Conservation (phyloP, 2,797 vertebrate species). For the Sebastes goodei region DNA sequence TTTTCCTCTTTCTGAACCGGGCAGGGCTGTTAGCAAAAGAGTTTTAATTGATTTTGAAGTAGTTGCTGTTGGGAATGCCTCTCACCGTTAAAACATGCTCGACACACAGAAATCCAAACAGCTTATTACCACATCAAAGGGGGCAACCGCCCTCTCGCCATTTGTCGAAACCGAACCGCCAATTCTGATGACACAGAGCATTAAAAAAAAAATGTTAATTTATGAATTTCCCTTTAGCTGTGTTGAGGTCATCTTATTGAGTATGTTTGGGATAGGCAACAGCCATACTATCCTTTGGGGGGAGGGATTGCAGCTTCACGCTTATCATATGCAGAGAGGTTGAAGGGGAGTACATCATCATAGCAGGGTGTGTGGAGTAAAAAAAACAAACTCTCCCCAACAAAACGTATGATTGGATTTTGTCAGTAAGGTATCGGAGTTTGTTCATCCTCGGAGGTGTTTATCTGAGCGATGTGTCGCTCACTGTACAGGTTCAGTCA, state of each 20-base stretch:
- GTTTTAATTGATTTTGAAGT: constrained; percentile 76
- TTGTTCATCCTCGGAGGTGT: constrained; percentile 34
- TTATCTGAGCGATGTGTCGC: constrained; percentile 42
- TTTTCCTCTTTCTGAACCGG: constrained; percentile 50
- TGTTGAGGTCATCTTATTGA: constrained; percentile 38
- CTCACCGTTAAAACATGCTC: constrained; percentile 69
- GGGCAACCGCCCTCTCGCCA: constrained; percentile 46
- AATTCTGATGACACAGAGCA: constrained; percentile 63
- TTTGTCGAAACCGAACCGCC: constrained; percentile 57
- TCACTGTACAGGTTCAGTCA: constrained; percentile 51
- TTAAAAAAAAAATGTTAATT: constrained; percentile 28
- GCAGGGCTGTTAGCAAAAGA: constrained; percentile 62
- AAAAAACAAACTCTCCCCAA: constrained; percentile 3
- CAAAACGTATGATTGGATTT: constrained; percentile 7
- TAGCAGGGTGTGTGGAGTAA: background rate
- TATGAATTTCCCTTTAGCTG: constrained; percentile 36
- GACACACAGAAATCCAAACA: constrained; percentile 73
- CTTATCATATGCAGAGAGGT: background rate
- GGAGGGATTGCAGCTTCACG: constrained; percentile 3
- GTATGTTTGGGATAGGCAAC: background rate
- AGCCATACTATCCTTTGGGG: constrained; percentile 1
- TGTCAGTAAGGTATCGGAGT: background rate
- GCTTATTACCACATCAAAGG: constrained; percentile 79
- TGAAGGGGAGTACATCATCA: background rate
- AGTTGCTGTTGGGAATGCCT: constrained; percentile 74